phyloP scores from a whole-genome alignment of 2,888 invertebrate genomes.

The Cosmia trapezina region DNA sequence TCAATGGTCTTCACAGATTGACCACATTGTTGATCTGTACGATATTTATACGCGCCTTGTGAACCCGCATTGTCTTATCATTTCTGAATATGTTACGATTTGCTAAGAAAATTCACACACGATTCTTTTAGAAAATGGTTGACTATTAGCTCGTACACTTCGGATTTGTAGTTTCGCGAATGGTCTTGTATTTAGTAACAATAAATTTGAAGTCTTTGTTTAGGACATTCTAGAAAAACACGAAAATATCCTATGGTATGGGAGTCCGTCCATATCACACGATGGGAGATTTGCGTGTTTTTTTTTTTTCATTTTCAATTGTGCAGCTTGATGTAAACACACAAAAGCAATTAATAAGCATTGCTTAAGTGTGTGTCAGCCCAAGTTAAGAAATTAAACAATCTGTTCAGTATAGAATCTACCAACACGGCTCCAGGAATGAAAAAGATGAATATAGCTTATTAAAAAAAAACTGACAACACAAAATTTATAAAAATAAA shows the following conservation, averaged over 20 bases:
- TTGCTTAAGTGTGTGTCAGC: neutral
- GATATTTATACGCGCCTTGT: too few species aligned
- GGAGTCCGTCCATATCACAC: too few species aligned
- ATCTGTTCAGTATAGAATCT: slow-evolving; percentile 17
- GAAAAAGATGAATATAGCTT: neutral
- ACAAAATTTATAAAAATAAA: neutral
- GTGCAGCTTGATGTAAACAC: neutral
- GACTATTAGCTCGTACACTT: neutral
- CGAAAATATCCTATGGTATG: too few species aligned
- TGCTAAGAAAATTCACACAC: neutral
- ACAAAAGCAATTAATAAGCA: too few species aligned
- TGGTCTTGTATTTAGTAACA: neutral
- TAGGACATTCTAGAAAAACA: too few species aligned
- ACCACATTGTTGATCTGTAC: too few species aligned
- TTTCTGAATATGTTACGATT: neutral
- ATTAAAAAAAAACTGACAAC: neutral
- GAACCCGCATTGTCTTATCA: neutral
- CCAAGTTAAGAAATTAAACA: neutral
- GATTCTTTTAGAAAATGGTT: neutral
- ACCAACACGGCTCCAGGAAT: neutral
- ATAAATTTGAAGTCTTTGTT: neutral
- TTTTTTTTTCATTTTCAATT: neutral
- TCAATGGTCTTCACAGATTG: neutral
- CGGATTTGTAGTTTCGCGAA: neutral
- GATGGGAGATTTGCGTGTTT: too few species aligned